Base-by-base conservation (phyloP, 2,888 invertebrate genomes). In the Ctenicera cuprea region DNA sequence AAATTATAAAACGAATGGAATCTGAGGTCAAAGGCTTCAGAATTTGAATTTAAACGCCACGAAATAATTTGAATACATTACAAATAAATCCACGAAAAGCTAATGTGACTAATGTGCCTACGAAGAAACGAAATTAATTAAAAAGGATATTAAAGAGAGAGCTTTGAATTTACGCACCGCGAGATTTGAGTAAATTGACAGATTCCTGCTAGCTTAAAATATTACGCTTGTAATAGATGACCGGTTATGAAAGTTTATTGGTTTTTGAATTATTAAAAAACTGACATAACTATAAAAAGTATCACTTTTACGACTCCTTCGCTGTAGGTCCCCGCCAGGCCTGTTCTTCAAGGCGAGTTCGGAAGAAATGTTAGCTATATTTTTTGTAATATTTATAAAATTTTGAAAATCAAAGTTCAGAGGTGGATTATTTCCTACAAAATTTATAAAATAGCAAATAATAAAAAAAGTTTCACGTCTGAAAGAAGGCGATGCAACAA, bases 41-140 rank as follows among this genome's bases (percentile, higher is more conserved):
- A 26, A 22, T 52, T 52, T 16, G 22, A n/a, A 65, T 65, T 65
- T 65, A 41, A 52, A 65, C 22, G 22, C n/a, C 16, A 22, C 38
- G 41, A 22, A 48, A 33, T 45, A 45, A 33, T 57, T 59, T 59
- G 59, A 68, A 68, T 68, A 68, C 14, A 68, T 68, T 68, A 68
- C 45, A 16, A 41, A 45, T 48, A 66, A 66, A 66, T 66, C 52
- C 52, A 4, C 11, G 9, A 1, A 9, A 14, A 43, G 14, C 12
- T 4, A 43, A 38, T 38, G 11, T 22, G 50, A 50, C 22, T 18
- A 22, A 22, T 30, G 14, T 4, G 14, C 30, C 14, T 38, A 20
- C 20, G n/a, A 59, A 41, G 59, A 41, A 59, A 38, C n/a, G 20
- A 18, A 57, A 57, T 57, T 57, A 57, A 57, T 57, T 57, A 37